Conservation (phyloP, 1,140 invertebrate species). For the Holotrichia oblita region DNA sequence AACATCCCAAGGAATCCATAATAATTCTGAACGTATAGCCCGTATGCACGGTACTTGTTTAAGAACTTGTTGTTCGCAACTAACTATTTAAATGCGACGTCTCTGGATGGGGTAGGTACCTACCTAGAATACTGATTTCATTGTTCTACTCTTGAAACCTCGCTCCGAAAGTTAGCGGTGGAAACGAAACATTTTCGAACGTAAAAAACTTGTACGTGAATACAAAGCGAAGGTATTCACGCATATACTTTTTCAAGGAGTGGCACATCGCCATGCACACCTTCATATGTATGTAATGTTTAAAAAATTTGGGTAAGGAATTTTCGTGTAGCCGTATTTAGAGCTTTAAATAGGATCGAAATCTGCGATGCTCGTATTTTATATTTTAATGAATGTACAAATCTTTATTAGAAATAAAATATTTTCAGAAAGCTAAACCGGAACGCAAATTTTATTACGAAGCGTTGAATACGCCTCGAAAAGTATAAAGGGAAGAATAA, state of each 20-base stretch:
- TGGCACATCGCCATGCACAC: background rate
- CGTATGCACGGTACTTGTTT: background rate
- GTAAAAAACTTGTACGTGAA: background rate
- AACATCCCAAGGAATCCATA: conserved; percentile 11
- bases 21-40: background rate
- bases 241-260: background rate
- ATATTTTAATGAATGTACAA: no score
- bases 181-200: background rate
- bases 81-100: background rate
- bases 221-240: conserved; percentile 1
- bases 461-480: no score
- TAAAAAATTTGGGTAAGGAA: no score
- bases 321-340: no score
- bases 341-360: no score
- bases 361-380: no score
- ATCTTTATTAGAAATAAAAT: no score
- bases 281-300: no score
- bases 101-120: background rate
- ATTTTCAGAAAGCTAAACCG: no score
- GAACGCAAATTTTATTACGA: no score
- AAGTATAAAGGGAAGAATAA: no score
- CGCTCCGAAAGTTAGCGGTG: background rate
- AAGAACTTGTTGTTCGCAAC: conserved; percentile 2
- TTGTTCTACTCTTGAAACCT: background rate
- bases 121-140: conserved; percentile 1